These are phyloP conservation scores for Drosophila jambulina DNA, from an alignment of 1,140 invertebrate genomes.

Conservation along the genomic window DNA sequence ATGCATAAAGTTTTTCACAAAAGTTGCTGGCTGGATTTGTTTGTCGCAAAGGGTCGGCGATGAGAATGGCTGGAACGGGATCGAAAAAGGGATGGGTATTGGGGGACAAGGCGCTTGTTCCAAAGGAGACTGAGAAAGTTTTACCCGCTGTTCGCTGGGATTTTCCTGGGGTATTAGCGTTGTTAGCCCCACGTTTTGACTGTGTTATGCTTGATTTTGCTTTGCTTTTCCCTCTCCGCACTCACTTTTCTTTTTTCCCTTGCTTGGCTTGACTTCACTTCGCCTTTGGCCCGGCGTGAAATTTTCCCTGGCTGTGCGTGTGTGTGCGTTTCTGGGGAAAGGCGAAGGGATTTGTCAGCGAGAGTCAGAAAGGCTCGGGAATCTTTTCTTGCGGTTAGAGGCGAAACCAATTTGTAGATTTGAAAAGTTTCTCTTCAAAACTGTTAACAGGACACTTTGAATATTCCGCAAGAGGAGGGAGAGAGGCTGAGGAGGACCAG, in stretches of 20 bases:
- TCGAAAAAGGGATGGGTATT: slow-evolving; percentile 7
- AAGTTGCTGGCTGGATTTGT: slow-evolving; percentile 81
- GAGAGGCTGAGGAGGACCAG: not conserved
- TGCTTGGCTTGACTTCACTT: slow-evolving; percentile 44
- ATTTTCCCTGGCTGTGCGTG: slow-evolving; percentile 34
- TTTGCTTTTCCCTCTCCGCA: slow-evolving; percentile 3
- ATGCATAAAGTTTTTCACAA: slow-evolving; percentile 80
- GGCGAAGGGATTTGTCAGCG: slow-evolving; percentile 46
- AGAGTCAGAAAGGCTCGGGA: slow-evolving; percentile 49
- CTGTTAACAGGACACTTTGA: slow-evolving; percentile 81
- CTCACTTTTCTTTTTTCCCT: slow-evolving; percentile 8
- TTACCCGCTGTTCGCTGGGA: slow-evolving; percentile 68
- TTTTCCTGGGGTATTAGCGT: slow-evolving; percentile 76
- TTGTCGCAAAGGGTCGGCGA: slow-evolving; percentile 73
- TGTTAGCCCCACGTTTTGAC: slow-evolving; percentile 73
- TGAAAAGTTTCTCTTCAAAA: slow-evolving; percentile 74
- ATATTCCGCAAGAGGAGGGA: slow-evolving; percentile 35
- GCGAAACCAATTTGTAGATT: slow-evolving; percentile 83
- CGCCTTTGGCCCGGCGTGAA: slow-evolving; percentile 53
- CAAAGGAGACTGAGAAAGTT: slow-evolving; percentile 61
- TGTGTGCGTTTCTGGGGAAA: slow-evolving; percentile 9
- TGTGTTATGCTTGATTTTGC: slow-evolving; percentile 77
- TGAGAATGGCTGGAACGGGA: slow-evolving; percentile 10
- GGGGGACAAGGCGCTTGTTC: slow-evolving; percentile 3
- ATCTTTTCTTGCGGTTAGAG: slow-evolving; percentile 71